These are phyloP conservation scores for Hybos culiciformis DNA, from an alignment of 2,888 invertebrate species.

Conservation along the genomic window DNA sequence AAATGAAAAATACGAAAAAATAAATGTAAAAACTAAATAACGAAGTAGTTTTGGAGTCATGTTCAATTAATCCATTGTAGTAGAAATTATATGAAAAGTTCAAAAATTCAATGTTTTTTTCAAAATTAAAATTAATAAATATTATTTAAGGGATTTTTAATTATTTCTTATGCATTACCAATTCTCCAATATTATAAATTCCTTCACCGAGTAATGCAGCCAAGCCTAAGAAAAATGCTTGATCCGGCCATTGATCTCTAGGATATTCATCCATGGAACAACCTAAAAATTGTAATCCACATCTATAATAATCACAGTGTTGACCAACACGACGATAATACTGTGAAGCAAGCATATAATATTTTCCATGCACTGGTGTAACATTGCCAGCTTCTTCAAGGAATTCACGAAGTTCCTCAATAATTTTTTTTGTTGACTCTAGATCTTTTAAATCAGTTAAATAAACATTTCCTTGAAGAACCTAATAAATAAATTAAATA, in stretches of 20 bases:
- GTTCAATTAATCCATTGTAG: too few species aligned
- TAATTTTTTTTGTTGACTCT: constrained; percentile 66
- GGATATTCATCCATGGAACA: constrained; percentile 56
- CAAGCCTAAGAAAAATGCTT: constrained; percentile 82
- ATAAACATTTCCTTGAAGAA: constrained; percentile 69
- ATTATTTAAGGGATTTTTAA: background rate
- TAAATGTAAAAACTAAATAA: background rate
- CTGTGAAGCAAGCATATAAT: constrained; percentile 84
- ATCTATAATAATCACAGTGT: constrained; percentile 89
- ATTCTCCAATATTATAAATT: constrained; percentile 93
- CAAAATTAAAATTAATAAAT: background rate
- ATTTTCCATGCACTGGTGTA: constrained; percentile 85
- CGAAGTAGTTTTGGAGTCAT: too few species aligned
- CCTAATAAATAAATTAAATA: constrained; percentile 34
- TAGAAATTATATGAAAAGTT: too few species aligned
- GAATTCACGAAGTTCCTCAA: constrained; percentile 72
- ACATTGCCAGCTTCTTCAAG: constrained; percentile 85
- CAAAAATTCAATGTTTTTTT: too few species aligned
- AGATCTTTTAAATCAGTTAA: constrained; percentile 65
- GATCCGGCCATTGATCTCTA: constrained; percentile 51
- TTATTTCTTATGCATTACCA: constrained; percentile 41
- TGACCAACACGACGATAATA: constrained; percentile 73
- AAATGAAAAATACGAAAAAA: constrained; percentile 13
- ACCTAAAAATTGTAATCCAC: constrained; percentile 73
- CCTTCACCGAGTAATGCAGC: constrained; percentile 90